These are phyloP conservation scores for Pogonocichla stellata DNA, from an alignment of 2,113 vertebrate genomes.

Conservation along the genomic window DNA sequence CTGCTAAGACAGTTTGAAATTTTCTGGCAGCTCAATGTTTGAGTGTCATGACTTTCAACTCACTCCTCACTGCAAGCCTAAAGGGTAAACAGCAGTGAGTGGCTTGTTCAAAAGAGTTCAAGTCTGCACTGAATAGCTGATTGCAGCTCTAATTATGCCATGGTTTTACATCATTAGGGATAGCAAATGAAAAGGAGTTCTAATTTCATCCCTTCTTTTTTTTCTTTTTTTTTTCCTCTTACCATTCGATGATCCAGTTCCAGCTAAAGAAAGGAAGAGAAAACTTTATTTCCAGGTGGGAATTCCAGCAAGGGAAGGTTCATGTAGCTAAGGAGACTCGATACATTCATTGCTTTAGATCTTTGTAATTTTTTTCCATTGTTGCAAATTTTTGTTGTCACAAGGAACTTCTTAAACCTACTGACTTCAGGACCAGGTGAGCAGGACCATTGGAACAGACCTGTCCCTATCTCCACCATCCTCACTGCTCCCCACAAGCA, in stretches of 20 bases:
- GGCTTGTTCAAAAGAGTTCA: slow-evolving; percentile 26
- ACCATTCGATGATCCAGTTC: slow-evolving; percentile 18
- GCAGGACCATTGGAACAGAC: neutral
- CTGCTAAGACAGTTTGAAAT: slow-evolving; percentile 14
- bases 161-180: slow-evolving; percentile 51
- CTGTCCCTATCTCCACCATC: neutral
- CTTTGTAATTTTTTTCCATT: neutral
- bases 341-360: neutral
- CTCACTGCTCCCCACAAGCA: neutral
- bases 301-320: neutral
- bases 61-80: slow-evolving; percentile 33
- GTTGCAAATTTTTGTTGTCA: neutral
- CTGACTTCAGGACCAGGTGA: neutral
- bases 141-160: slow-evolving; percentile 49
- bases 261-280: neutral
- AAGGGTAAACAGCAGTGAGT: slow-evolving; percentile 51
- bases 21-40: neutral
- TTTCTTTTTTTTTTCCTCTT: neutral
- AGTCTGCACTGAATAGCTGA: slow-evolving; percentile 25
- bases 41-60: slow-evolving; percentile 49
- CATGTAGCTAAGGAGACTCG: neutral
- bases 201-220: neutral
- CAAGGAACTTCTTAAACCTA: neutral
- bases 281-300: neutral
- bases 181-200: neutral